Base-by-base conservation (phyloP, 2,113 vertebrate species). In the Dasyornis broadbenti region DNA sequence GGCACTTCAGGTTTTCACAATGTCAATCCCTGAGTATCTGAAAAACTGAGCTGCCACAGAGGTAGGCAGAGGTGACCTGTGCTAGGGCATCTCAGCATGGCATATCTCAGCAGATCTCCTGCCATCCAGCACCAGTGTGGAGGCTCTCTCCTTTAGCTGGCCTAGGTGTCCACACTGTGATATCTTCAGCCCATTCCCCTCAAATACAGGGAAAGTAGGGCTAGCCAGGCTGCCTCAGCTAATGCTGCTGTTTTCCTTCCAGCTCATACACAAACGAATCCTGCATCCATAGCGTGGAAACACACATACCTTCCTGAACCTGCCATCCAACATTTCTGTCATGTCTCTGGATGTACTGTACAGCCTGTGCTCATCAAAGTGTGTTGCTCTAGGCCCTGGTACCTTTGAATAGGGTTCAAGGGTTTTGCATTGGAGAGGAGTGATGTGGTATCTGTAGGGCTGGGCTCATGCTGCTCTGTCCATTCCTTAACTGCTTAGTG, bases 241-340 rank as follows among this genome's bases (percentile, higher is more conserved):
- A 4, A 1, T 35, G 21, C 24, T 75, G 52, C 23, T 24, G 6
- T 53, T 65, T 86, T 65, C n/a, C 31, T 61, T 77, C n/a, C 42
- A 53, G 50, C 44, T 40, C 65, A 11, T 71, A 35, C 0, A 1
- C 56, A 65, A 31, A 78, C 1, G 1, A 42, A 45, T 59, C 24
- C 54, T 0, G 0, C 24, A 45, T 30, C 12, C 27, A n/a, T 9
- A 39, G 16, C 0, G 0, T 61, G 56, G 35, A 85, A 71, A 42
- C 21, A 18, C 50, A 49, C 26, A 30, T 13, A 27, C 0, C 2
- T 44, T 71, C 37, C 54, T 60, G 42, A 75, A 44, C 11, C 30
- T 68, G n/a, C 44, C 24, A 45, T 47, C 14, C 15, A 44, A 20
- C 3, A 2, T 47, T 76, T 71, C 70, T 71, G 2, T 37, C 13